phyloP scores from a whole-genome alignment of 2,113 vertebrate species.

The Dipodomys merriami region DNA sequence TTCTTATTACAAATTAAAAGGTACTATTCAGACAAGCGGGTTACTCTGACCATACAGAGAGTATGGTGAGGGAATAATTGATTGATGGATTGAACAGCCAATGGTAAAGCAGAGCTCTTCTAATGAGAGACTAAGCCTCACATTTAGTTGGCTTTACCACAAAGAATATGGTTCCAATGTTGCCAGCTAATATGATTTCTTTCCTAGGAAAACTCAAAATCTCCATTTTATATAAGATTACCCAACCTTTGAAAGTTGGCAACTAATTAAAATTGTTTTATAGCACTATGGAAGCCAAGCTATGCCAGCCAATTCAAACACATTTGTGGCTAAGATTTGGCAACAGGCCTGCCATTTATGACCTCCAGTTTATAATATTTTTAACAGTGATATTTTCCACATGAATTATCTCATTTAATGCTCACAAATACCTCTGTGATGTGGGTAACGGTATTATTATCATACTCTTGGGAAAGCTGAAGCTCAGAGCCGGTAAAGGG shows the following conservation, averaged over 20 bases:
- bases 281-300: conserved; percentile 44
- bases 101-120: not conserved
- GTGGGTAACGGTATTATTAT: conserved; percentile 66
- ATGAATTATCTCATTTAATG: conserved; percentile 77
- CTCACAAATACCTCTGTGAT: conserved; percentile 55
- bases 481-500: not conserved
- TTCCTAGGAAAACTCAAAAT: conserved; percentile 48
- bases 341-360: conserved; percentile 59
- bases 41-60: too few species aligned
- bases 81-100: not conserved
- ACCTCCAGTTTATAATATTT: conserved; percentile 60
- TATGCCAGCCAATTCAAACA: conserved; percentile 69
- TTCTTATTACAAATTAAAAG: too few species aligned
- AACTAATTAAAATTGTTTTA: conserved; percentile 76
- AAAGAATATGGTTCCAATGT: not conserved
- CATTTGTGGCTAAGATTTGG: conserved; percentile 73
- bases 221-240: conserved; percentile 63
- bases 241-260: conserved; percentile 71
- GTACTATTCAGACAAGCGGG: too few species aligned
- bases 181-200: conserved; percentile 8
- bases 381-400: conserved; percentile 73
- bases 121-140: not conserved
- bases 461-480: conserved; percentile 58
- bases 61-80: not conserved
- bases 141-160: not conserved